Percentiles rank a stretch among this genome's conserved stretches.
Conservation (phyloP, 2,113 vertebrate genomes). For the Elephantulus edwardii region DNA sequence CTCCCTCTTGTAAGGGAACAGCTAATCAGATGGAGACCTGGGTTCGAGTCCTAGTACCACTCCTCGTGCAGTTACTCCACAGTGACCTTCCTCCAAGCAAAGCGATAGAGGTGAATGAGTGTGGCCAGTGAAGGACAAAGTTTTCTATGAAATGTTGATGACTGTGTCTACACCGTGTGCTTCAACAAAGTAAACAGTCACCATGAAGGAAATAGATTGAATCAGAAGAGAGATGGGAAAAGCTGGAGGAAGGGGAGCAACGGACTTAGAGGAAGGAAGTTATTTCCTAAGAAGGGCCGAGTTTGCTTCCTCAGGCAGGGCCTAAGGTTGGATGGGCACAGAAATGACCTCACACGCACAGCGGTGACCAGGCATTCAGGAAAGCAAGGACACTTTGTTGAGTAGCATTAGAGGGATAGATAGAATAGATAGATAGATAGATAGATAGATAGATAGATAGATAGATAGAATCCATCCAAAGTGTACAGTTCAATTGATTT, state of each 20-base stretch:
- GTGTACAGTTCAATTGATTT: background rate
- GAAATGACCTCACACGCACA: background rate
- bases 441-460: background rate
- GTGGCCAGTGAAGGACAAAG: too few species aligned
- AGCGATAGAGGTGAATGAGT: background rate
- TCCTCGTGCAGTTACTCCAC: fast-evolving
- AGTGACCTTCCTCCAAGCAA: background rate
- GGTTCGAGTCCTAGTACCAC: background rate
- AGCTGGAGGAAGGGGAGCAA: background rate
- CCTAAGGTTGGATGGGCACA: background rate
- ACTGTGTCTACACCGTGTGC: background rate
- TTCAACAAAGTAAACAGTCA: background rate
- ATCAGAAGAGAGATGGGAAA: background rate
- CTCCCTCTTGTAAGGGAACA: background rate
- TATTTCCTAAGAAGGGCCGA: background rate
- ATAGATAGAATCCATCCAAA: background rate
- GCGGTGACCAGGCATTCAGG: background rate
- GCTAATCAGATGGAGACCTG: background rate
- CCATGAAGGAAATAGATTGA: background rate
- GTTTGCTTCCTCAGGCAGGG: background rate
- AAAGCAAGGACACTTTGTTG: background rate
- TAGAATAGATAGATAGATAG: background rate
- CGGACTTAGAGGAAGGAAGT: background rate
- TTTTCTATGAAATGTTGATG: background rate
- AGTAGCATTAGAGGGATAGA: background rate